phyloP scores from a whole-genome alignment of 1,140 invertebrate species.

The Macrocentrus cingulum region DNA sequence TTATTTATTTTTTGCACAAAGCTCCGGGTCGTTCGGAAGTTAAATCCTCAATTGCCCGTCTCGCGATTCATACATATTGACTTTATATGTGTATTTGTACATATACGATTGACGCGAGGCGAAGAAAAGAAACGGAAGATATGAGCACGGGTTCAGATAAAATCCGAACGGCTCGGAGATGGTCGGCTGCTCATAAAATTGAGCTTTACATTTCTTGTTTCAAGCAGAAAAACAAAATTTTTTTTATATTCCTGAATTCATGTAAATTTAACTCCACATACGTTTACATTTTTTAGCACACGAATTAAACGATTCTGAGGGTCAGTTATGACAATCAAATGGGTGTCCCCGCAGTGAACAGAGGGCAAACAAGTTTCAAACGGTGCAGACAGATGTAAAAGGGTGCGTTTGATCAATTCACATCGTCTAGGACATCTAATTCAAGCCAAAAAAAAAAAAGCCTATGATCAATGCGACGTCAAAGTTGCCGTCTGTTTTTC shows the following conservation, averaged over 20 bases:
- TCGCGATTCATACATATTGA: slow-evolving; percentile 12
- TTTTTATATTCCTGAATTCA: too few relatives aligned
- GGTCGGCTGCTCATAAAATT: slow-evolving; percentile 13
- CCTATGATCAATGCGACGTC: slow-evolving; percentile 19
- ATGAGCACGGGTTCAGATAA: not conserved
- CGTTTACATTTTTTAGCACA: too few relatives aligned
- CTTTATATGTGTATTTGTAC: slow-evolving; percentile 3
- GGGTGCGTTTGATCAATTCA: slow-evolving; percentile 49
- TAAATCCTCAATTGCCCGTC: not conserved
- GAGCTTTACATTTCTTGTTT: slow-evolving; percentile 10
- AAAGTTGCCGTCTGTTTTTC: slow-evolving; percentile 2
- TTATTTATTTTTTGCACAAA: too few relatives aligned
- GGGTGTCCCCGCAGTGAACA: slow-evolving; percentile 32
- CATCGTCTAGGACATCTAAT: slow-evolving; percentile 53
- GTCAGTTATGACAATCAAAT: not conserved
- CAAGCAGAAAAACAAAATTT: too few relatives aligned
- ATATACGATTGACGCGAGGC: not conserved
- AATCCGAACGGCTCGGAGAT: slow-evolving; percentile 22
- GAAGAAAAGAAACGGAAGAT: not conserved
- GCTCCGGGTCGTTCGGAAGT: slow-evolving; percentile 31
- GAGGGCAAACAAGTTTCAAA: slow-evolving; percentile 54
- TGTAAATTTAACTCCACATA: too few relatives aligned
- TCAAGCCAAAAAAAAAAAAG: slow-evolving; percentile 26
- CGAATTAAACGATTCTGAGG: not conserved
- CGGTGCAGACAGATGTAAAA: slow-evolving; percentile 55